Evolutionary conservation across 2,797 vertebrate species (phyloP).

Genomic region (Melanotaenia nigrans): DNA sequence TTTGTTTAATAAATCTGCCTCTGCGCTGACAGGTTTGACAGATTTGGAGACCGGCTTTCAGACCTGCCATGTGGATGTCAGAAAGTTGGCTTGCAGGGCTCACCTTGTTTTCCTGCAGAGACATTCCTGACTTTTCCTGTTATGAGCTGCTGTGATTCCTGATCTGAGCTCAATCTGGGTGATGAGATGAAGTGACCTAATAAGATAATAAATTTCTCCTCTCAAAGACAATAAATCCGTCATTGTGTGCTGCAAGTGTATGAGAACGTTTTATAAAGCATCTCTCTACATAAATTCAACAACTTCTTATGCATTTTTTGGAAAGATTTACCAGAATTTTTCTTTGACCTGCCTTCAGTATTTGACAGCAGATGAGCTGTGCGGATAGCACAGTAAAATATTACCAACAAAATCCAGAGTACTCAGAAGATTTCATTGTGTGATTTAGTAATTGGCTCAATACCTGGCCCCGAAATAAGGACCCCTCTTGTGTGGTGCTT

Average conservation of each 20-base stretch:
- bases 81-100: conserved; percentile 38
- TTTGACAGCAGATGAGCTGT: neutral
- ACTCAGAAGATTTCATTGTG: neutral
- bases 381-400: neutral
- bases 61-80: conserved; percentile 44
- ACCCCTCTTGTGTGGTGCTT: neutral
- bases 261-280: conserved; percentile 2
- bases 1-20: conserved; percentile 60
- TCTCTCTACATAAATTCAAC: neutral
- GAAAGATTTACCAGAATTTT: conserved; percentile 14
- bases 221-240: conserved; percentile 39
- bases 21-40: conserved; percentile 49
- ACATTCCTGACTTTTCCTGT: conserved; percentile 57
- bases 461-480: neutral
- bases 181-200: conserved; percentile 58
- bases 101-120: conserved; percentile 54
- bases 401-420: neutral
- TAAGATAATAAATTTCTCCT: neutral
- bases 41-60: conserved; percentile 40
- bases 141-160: conserved; percentile 62
- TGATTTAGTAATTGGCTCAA: neutral
- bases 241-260: conserved; percentile 15
- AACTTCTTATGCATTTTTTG: conserved; percentile 13
- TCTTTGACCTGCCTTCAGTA: neutral
- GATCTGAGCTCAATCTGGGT: conserved; percentile 44